phyloP scores from a whole-genome alignment of 2,113 vertebrate genomes.

The Ahaetulla prasina region DNA sequence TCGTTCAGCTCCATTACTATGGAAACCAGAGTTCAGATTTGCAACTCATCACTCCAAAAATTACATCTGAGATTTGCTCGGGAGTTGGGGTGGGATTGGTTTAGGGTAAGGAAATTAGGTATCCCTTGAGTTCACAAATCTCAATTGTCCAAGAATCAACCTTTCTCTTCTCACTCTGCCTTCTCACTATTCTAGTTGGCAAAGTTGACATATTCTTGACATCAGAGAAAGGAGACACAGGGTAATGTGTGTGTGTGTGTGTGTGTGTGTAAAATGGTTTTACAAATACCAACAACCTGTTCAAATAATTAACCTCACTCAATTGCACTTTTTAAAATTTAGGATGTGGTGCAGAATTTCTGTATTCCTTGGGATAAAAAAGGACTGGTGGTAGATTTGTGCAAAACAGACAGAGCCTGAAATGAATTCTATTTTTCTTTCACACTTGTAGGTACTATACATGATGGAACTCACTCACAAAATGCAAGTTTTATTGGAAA shows the following conservation, averaged over 20 bases:
- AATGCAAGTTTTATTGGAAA: conserved; percentile 10
- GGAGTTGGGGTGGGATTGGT: not conserved
- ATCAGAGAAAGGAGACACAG: not conserved
- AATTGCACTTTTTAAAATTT: too few species aligned
- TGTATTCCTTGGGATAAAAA: not conserved
- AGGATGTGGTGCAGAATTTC: not conserved
- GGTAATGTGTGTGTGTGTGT: not conserved
- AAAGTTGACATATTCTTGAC: not conserved
- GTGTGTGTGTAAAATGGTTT: not conserved
- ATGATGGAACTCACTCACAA: not conserved
- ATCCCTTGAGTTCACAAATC: not conserved
- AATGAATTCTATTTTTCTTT: not conserved
- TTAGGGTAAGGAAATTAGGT: not conserved
- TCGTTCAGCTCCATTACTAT: not conserved
- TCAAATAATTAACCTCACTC: not conserved
- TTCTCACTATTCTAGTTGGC: not conserved
- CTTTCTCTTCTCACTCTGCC: not conserved
- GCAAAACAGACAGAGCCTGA: not conserved
- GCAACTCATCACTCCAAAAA: not conserved
- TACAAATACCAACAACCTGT: not conserved
- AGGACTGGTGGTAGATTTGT: not conserved
- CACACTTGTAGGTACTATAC: not conserved
- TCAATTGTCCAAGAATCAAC: too few species aligned
- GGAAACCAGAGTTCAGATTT: not conserved
- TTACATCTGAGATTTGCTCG: not conserved